Conservation (phyloP, 2,797 vertebrate species). For the Danio choprae region DNA sequence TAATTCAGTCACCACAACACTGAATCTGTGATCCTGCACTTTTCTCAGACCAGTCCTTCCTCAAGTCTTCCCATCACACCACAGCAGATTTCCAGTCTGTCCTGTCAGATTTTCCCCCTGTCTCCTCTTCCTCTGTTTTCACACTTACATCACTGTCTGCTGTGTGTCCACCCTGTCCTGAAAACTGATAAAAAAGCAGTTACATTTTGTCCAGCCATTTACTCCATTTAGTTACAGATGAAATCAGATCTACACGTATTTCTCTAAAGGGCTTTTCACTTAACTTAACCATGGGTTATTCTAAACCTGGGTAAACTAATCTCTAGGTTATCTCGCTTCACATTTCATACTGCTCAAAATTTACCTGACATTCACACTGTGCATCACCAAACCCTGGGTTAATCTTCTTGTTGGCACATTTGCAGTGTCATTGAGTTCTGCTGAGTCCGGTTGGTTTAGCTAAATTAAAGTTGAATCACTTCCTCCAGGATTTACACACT, state of each 20-base stretch:
- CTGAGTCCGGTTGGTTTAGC: too few species aligned
- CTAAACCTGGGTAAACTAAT: too few species aligned
- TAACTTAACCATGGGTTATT: too few species aligned
- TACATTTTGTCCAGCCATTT: background rate
- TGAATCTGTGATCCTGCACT: background rate
- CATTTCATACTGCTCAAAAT: too few species aligned
- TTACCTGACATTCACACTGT: too few species aligned
- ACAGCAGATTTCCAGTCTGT: constrained; percentile 37
- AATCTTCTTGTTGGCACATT: too few species aligned
- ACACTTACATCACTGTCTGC: constrained; percentile 54
- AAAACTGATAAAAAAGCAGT: constrained; percentile 15
- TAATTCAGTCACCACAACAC: constrained; percentile 13
- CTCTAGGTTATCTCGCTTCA: too few species aligned
- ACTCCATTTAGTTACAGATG: background rate
- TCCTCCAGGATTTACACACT: too few species aligned
- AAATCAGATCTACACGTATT: background rate
- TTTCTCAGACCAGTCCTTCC: constrained; percentile 36
- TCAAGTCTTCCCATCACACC: constrained; percentile 28
- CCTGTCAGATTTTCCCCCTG: constrained; percentile 41
- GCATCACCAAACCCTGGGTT: too few species aligned
- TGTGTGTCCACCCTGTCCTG: constrained; percentile 34
- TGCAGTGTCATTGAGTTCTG: too few species aligned
- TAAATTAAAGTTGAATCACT: too few species aligned
- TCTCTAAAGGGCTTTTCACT: too few species aligned
- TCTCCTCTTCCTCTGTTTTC: constrained; percentile 54